These are phyloP conservation scores for Ctenoplectra terminalis DNA, from an alignment of 1,140 invertebrate species.

Conservation along the genomic window DNA sequence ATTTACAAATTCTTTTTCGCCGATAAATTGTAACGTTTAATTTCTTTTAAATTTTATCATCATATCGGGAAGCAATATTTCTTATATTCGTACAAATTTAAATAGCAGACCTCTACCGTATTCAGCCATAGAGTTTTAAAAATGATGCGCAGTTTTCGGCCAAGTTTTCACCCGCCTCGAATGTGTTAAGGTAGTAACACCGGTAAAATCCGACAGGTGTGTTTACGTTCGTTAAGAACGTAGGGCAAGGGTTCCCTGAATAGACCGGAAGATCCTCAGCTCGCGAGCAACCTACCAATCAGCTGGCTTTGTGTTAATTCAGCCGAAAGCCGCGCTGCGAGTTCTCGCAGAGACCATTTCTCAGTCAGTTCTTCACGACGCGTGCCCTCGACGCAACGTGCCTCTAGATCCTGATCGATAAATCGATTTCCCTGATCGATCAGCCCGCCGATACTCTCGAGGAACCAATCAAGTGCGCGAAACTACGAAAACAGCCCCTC, in stretches of 20 bases:
- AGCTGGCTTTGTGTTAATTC: conserved; percentile 66
- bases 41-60: no score
- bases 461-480: background rate
- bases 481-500: background rate
- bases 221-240: conserved; percentile 8
- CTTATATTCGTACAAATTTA: no score
- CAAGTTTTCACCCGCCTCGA: no score
- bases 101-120: no score
- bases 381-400: conserved; percentile 64
- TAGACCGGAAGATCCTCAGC: conserved; percentile 10
- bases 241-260: background rate
- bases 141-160: no score
- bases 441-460: background rate
- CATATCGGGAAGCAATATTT: no score
- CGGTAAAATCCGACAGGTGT: background rate
- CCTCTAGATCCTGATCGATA: conserved; percentile 50
- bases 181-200: background rate
- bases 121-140: no score
- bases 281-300: conserved; percentile 65
- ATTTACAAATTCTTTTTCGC: no score
- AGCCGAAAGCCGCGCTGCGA: conserved; percentile 57
- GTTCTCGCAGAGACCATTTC: conserved; percentile 48
- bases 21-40: no score
- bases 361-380: conserved; percentile 73
- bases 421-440: conserved; percentile 4